These are phyloP conservation scores for Brienomyrus brachyistius DNA, from an alignment of 2,113 vertebrate species.

Conservation along the genomic window DNA sequence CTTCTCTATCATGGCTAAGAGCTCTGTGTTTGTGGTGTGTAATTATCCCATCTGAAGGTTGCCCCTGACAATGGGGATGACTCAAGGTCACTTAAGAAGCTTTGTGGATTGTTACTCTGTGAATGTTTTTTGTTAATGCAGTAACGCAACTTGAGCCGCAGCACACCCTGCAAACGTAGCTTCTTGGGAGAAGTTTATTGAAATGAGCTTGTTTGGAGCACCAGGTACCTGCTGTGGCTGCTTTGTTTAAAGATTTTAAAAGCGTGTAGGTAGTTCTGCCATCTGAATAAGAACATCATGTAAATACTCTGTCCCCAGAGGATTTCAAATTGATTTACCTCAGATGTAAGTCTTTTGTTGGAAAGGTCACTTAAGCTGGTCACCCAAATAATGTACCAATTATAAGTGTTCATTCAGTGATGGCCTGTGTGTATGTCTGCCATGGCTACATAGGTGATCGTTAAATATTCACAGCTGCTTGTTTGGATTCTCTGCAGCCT, in stretches of 20 bases:
- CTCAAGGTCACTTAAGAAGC: background rate
- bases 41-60: background rate
- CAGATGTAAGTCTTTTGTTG: constrained; percentile 2
- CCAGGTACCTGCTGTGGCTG: background rate
- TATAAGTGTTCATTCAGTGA: background rate
- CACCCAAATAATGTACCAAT: background rate
- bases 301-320: background rate
- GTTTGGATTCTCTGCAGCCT: background rate
- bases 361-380: constrained; percentile 8
- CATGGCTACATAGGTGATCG: background rate
- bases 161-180: background rate
- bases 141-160: background rate
- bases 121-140: background rate
- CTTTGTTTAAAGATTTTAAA: constrained; percentile 10
- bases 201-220: background rate
- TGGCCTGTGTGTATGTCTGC: background rate
- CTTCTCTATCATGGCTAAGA: background rate
- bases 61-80: background rate
- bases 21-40: background rate
- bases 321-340: constrained; percentile 5
- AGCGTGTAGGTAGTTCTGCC: background rate
- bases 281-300: background rate
- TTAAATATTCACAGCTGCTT: background rate
- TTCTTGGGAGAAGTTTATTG: background rate
- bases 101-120: background rate